phyloP scores from a whole-genome alignment of 1,140 invertebrate species.

The Lepidurus apus region DNA sequence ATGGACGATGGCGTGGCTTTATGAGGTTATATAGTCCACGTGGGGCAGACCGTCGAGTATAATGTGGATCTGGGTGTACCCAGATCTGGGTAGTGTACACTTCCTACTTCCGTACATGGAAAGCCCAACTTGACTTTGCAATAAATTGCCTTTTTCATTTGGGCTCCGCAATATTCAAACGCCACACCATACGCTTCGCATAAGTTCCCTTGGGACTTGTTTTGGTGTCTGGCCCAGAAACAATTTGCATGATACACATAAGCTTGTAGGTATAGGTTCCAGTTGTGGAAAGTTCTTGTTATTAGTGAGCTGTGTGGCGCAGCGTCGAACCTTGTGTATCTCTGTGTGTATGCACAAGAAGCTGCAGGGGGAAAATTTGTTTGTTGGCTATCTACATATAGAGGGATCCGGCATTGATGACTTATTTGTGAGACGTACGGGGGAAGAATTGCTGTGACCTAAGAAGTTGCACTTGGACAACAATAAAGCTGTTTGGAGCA shows the following conservation, averaged over 20 bases:
- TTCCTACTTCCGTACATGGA: neutral
- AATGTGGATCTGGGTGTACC: neutral
- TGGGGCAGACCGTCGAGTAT: neutral
- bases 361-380: neutral
- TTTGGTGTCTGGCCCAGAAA: neutral
- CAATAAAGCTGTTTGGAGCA: constrained; percentile 19
- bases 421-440: neutral
- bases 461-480: constrained; percentile 2
- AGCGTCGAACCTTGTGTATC: neutral
- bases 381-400: neutral
- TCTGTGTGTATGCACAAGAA: neutral
- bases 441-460: neutral
- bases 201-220: neutral
- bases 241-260: neutral
- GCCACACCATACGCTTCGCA: too few species aligned
- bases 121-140: neutral
- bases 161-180: too few species aligned
- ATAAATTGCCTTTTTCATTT: neutral
- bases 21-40: neutral
- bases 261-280: neutral
- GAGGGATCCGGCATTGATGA: neutral
- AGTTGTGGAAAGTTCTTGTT: neutral
- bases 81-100: too few species aligned
- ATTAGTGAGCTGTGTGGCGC: neutral
- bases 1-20: neutral